Percentiles rank a stretch among this genome's conserved stretches.
These are phyloP conservation scores for Sciurus vulgaris DNA, from an alignment of 2,797 vertebrate species.

Conservation along the genomic window DNA sequence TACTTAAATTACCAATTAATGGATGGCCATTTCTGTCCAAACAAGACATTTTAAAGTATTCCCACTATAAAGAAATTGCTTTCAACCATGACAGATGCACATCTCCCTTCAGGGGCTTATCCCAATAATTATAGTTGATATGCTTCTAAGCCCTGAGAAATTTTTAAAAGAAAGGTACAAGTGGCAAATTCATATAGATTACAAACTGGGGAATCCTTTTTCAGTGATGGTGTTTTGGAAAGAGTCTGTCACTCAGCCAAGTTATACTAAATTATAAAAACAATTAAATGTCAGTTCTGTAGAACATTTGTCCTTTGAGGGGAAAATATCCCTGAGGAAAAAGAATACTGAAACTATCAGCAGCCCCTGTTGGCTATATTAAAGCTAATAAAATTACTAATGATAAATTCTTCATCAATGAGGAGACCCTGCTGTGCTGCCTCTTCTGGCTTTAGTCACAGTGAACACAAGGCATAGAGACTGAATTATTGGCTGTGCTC, in stretches of 20 bases:
- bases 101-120: conserved; percentile 80
- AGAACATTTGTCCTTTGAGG: conserved; percentile 14
- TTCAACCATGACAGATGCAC: conserved; percentile 73
- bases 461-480: not conserved
- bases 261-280: conserved; percentile 8
- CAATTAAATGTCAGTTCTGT: conserved; percentile 18
- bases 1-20: conserved; percentile 82
- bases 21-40: conserved; percentile 80
- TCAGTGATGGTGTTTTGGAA: conserved; percentile 3
- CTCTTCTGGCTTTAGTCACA: conserved; percentile 28
- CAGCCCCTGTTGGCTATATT: conserved; percentile 67
- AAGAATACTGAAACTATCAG: conserved; percentile 58
- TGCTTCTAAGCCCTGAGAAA: conserved; percentile 70
- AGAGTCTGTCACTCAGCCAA: not conserved
- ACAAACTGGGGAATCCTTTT: not conserved
- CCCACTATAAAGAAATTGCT: conserved; percentile 49
- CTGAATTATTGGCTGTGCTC: conserved; percentile 77
- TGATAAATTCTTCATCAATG: conserved; percentile 69
- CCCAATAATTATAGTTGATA: conserved; percentile 65
- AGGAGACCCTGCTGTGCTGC: conserved; percentile 37
- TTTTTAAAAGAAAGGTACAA: conserved; percentile 65
- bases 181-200: not conserved
- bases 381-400: conserved; percentile 79
- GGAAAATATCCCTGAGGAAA: not conserved
- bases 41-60: conserved; percentile 76